Conservation (phyloP, 2,113 vertebrate genomes). For the Ailuropoda melanoleuca region DNA sequence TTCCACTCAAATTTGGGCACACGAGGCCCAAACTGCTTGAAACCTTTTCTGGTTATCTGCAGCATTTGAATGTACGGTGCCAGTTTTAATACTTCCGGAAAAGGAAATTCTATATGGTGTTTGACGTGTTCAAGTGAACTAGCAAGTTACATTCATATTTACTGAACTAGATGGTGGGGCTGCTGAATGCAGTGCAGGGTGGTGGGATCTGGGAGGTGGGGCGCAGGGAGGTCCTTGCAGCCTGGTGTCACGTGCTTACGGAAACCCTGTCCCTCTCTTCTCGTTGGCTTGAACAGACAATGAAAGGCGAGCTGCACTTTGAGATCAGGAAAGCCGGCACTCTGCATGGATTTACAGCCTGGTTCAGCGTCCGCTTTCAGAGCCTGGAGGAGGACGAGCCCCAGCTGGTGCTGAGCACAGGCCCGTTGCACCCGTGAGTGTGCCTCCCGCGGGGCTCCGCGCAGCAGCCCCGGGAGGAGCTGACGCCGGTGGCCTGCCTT, state of each 20-base stretch:
- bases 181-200: background rate
- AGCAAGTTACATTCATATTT: background rate
- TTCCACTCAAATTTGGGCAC: background rate
- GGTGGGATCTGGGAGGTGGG: background rate
- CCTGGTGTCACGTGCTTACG: rapidly evolving
- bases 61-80: background rate
- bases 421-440: slow-evolving; percentile 84
- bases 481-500: background rate
- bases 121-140: no score
- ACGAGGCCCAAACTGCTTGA: background rate
- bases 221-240: background rate
- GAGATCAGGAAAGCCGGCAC: slow-evolving; percentile 77
- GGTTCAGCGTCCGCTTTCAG: slow-evolving; percentile 86
- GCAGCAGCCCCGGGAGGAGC: background rate
- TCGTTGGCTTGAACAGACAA: slow-evolving; percentile 68
- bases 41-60: background rate
- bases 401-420: slow-evolving; percentile 83
- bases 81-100: background rate
- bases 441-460: background rate
- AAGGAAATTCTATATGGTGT: background rate
- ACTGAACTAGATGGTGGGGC: rapidly evolving
- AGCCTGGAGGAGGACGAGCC: slow-evolving; percentile 78
- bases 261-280: background rate
- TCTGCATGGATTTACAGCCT: slow-evolving; percentile 87
- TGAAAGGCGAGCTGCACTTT: slow-evolving; percentile 84